Evolutionary conservation across 2,797 vertebrate genomes (phyloP).

Genomic region (Myiotriccus ornatus): DNA sequence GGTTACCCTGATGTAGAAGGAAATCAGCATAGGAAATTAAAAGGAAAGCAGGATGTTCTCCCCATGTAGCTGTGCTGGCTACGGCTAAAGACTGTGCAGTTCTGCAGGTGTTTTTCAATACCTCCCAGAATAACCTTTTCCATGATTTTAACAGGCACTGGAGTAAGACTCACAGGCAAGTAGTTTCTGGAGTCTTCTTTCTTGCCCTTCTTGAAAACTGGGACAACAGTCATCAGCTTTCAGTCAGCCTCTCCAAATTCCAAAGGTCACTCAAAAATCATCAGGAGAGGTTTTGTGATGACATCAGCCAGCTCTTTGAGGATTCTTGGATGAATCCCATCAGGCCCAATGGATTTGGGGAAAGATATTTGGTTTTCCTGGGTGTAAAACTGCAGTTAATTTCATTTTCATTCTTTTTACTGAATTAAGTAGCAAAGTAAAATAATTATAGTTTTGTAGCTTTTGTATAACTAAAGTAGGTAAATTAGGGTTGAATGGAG

Average conservation of each 20-base stretch:
- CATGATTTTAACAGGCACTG: not conserved
- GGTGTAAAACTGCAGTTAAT: not conserved
- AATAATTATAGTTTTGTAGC: not conserved
- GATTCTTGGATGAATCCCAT: not conserved
- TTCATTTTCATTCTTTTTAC: not conserved
- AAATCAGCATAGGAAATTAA: not conserved
- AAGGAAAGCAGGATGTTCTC: not conserved
- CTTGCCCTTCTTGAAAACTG: not conserved
- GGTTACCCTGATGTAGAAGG: not conserved
- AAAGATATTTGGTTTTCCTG: not conserved
- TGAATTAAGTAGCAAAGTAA: not conserved
- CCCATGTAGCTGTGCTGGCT: not conserved
- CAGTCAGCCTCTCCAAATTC: not conserved
- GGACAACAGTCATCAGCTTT: not conserved
- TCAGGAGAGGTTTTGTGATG: not conserved
- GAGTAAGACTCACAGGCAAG: not conserved
- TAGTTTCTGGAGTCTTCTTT: not conserved
- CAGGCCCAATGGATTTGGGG: not conserved
- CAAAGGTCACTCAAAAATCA: not conserved
- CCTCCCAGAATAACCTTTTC: not conserved
- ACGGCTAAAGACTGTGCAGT: too few species aligned
- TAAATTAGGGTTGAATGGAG: not conserved
- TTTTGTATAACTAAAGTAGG: not conserved
- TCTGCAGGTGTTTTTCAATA: not conserved
- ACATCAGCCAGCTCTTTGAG: too few species aligned